Evolutionary conservation across 2,113 vertebrate species (phyloP).

Genomic region (Oostethus manadensis): DNA sequence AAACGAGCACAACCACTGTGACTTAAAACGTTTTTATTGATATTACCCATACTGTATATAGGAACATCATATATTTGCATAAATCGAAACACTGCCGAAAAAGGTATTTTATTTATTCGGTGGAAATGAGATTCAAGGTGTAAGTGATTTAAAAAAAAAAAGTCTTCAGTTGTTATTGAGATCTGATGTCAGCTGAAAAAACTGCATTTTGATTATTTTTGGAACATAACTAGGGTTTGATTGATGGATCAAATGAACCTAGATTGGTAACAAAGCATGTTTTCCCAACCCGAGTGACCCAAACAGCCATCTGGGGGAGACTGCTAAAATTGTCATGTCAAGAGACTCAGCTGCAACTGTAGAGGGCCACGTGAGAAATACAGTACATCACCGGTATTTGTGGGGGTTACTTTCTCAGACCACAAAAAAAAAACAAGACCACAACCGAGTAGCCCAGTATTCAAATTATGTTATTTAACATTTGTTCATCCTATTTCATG

Average conservation of each 20-base stretch:
- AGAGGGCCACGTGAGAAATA: constrained; percentile 34
- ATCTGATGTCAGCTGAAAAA: constrained; percentile 16
- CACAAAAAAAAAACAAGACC: too few species aligned
- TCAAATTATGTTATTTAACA: too few species aligned
- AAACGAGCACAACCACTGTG: constrained; percentile 28
- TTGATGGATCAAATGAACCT: neutral
- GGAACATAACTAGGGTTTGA: constrained; percentile 1
- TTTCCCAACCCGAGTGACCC: constrained; percentile 9
- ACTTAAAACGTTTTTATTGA: too few species aligned
- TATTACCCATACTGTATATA: too few species aligned
- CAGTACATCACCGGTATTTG: too few species aligned
- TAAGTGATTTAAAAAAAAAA: neutral
- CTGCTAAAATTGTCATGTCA: neutral
- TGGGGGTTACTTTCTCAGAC: too few species aligned
- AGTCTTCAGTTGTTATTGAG: neutral
- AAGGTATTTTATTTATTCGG: constrained; percentile 15
- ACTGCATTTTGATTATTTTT: constrained; percentile 9
- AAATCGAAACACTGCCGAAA: too few species aligned
- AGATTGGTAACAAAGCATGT: constrained; percentile 1
- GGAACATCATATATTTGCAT: too few species aligned
- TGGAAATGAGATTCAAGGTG: constrained; percentile 26
- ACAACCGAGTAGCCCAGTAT: too few species aligned
- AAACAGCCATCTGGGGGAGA: constrained; percentile 23
- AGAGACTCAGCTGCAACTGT: constrained; percentile 24
- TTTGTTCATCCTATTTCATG: too few species aligned